Evolutionary conservation across 2,113 vertebrate species (phyloP), one percentile per base, ranked within the genome.

Genomic region (Urocitellus parryii): DNA sequence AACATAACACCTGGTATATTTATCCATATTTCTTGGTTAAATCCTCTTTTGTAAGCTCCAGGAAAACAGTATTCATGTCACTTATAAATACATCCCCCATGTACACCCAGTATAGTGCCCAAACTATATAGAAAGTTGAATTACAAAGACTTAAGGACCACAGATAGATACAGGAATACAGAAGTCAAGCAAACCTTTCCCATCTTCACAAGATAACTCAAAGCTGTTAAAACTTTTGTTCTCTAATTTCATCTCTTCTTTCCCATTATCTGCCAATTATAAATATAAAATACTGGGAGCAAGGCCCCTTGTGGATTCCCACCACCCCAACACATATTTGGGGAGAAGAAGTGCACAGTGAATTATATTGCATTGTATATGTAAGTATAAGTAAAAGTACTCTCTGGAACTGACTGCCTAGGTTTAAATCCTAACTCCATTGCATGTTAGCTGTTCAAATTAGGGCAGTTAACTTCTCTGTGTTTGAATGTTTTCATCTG

Each of bases 11-110:
- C 39, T 83, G 51, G 51, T 34, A 56, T 83, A 70, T 45, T 37
- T n/a, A 37, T 58, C 56, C 16, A 45, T 82, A 88, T 88, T 86
- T 97, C 27, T 45, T 95, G 20, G 34, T 78, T 78, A 95, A 74
- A 78, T 34, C n/a, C 17, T 85, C 45, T 25, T 37, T 34, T 68
- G 0, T 67, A 90, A 93, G 77, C 58, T 58, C 70, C 42, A 80
- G 18, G 63, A 94, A 12, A 48, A 6, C 39, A 90, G 34, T 8
- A 18, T 29, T 51, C 29, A 32, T 53, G 61, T 53, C n/a, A 63
- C n/a, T 72, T 34, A 37, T 11, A 8, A 63, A 20, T 63, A 18
- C 7, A 6, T 58, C 58, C 29, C 5, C 29, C 53, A 56, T 91
- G 48, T 7, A 27, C 11, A 93, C 4, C 16, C 45, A 53, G 39